Evolutionary conservation across 2,888 invertebrate genomes (phyloP), one percentile per base, ranked within the genome.

Genomic region (Eupithecia tripunctaria): DNA sequence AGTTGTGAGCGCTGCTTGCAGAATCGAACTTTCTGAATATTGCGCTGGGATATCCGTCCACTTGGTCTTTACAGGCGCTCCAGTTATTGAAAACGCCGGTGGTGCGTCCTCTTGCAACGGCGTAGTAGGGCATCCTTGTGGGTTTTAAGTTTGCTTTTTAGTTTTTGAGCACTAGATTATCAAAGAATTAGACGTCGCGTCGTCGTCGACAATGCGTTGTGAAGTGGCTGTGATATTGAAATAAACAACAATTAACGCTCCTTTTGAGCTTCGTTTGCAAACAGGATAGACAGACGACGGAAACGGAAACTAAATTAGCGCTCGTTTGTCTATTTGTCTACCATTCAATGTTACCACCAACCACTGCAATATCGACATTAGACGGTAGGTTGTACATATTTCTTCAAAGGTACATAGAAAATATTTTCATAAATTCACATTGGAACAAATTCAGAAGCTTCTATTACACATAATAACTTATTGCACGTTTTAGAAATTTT

Each of bases 11-110:
- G 79, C 95, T 95, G 2, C 81, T 79, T 41, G 88, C 82, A 0
- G 95, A 89, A 36, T 93, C 84, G 84, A 97, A 97, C 85, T 97
- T 97, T 85, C 96, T 97, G 82, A 91, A 97, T 72, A 93, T 91
- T 0, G 97, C 95, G 8, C 95, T 91, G 71, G 95, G 83, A 84
- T 94, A 96, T 21, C 95, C 95, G 79, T 95, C 88, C 0, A 96
- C 95, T 87, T 96, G 96, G 0, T 85, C 83, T 83, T 95, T 95
- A 84, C 96, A 96, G 81, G 96, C 95, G 64, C 91, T 85, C 97
- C 97, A 97, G 25, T 95, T 93, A 70, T 86, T 86, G 82, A 95
- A 97, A 74, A 97, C 95, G 21, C 97, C 97, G 14, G 94, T 83
- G 43, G 89, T 91, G 64, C 95, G 92, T 6, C 97, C 97, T 78